Percentiles rank a stretch among this genome's conserved stretches.
Conservation (phyloP, 2,113 vertebrate genomes). For the Microcebus murinus region DNA sequence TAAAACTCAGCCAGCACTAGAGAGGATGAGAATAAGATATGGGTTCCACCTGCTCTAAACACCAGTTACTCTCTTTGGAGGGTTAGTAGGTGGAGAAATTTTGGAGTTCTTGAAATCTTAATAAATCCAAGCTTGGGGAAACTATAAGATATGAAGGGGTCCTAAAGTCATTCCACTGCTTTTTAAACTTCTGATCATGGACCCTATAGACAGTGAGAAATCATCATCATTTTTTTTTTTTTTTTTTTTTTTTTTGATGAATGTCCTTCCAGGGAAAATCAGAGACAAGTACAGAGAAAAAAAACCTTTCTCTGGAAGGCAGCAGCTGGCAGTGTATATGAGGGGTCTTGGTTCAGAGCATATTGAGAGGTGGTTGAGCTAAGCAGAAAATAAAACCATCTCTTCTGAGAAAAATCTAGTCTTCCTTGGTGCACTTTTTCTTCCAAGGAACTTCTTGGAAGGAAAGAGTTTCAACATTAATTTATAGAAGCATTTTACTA, state of each 20-base stretch:
- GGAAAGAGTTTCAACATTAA: not conserved
- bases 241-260: not conserved
- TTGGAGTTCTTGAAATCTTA: not conserved
- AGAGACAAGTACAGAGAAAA: not conserved
- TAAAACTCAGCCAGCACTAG: not conserved
- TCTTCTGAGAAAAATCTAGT: not conserved
- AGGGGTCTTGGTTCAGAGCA: not conserved
- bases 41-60: not conserved
- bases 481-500: not conserved
- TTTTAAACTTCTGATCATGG: not conserved
- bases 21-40: not conserved
- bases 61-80: not conserved
- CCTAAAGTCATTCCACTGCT: not conserved
- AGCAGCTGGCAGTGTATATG: rapidly evolving
- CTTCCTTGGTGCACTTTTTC: not conserved
- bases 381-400: not conserved
- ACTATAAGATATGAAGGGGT: not conserved
- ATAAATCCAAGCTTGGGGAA: not conserved
- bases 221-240: not conserved
- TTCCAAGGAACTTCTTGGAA: not conserved
- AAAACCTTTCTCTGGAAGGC: not conserved
- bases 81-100: not conserved
- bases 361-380: not conserved
- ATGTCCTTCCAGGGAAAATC: not conserved
- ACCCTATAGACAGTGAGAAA: not conserved